Conservation (phyloP, 1,140 invertebrate genomes). For the Leptinotarsa undecemlineata region DNA sequence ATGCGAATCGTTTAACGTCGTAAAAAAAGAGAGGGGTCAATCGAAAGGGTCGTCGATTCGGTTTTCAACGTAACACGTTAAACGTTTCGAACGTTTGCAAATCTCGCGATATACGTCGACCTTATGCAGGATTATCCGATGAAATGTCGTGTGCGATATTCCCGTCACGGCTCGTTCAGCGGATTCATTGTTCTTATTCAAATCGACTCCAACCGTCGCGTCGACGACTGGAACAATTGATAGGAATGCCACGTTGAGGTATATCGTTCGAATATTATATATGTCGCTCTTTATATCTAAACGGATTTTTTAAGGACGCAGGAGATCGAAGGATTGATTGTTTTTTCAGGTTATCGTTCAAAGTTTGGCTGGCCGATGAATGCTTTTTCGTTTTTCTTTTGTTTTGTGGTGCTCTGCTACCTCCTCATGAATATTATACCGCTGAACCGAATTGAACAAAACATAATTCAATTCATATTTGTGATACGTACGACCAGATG, state of each 20-base stretch:
- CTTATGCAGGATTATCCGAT: constrained; percentile 3
- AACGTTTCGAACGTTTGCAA: background rate
- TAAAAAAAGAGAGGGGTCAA: background rate
- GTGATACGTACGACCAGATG: no score
- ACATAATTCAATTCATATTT: no score
- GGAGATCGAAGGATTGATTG: no score
- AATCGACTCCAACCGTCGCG: constrained; percentile 2
- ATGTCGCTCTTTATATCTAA: background rate
- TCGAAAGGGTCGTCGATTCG: background rate
- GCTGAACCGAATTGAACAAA: no score
- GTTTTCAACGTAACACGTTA: background rate
- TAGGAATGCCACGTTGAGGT: background rate
- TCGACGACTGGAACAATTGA: constrained; percentile 4
- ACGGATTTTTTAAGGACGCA: background rate
- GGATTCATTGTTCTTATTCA: constrained; percentile 23
- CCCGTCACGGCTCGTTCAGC: constrained; percentile 1
- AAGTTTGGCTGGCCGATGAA: no score
- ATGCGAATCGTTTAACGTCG: background rate
- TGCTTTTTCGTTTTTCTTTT: no score
- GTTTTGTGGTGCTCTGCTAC: no score
- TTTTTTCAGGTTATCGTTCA: no score
- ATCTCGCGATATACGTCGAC: background rate
- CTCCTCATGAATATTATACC: no score
- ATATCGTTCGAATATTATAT: background rate
- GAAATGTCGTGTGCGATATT: constrained; percentile 19